Evolutionary conservation across 2,113 vertebrate genomes (phyloP).

Genomic region (Otolemur garnettii): DNA sequence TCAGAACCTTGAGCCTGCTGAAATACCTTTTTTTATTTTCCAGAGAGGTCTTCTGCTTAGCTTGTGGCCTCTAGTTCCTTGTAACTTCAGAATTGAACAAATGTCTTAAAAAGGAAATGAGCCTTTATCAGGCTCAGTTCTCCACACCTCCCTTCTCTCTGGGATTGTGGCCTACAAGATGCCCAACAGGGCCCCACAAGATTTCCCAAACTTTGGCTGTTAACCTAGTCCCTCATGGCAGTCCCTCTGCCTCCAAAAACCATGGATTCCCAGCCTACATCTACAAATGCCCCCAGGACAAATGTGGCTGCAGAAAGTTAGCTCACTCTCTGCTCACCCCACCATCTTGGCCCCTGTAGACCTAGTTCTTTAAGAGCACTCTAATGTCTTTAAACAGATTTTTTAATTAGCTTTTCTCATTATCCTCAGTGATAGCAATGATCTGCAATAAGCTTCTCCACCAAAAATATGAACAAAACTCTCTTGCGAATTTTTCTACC

Average conservation of each 20-base stretch:
- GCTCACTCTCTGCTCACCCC: background rate
- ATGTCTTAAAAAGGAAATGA: background rate
- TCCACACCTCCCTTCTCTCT: background rate
- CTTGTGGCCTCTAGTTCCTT: background rate
- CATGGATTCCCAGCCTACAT: background rate
- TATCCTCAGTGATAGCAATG: background rate
- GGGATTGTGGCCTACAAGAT: background rate
- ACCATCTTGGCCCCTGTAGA: background rate
- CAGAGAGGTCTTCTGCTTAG: background rate
- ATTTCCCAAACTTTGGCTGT: background rate
- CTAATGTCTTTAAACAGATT: background rate
- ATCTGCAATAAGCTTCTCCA: slow-evolving; percentile 1
- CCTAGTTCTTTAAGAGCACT: background rate
- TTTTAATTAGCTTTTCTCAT: background rate
- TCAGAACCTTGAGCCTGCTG: background rate
- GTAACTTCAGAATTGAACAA: slow-evolving; percentile 27
- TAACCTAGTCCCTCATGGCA: background rate
- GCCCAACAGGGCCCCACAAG: background rate
- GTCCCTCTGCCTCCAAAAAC: background rate
- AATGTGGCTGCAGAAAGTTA: background rate
- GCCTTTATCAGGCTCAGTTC: background rate
- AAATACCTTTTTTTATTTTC: slow-evolving; percentile 20
- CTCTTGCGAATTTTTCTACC: background rate
- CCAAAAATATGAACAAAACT: slow-evolving; percentile 40
- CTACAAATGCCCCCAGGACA: background rate